These are phyloP conservation scores for Parazoanthus atlanticus DNA, from an alignment of 92 coral and sea anemone species.

Conservation along the genomic window DNA sequence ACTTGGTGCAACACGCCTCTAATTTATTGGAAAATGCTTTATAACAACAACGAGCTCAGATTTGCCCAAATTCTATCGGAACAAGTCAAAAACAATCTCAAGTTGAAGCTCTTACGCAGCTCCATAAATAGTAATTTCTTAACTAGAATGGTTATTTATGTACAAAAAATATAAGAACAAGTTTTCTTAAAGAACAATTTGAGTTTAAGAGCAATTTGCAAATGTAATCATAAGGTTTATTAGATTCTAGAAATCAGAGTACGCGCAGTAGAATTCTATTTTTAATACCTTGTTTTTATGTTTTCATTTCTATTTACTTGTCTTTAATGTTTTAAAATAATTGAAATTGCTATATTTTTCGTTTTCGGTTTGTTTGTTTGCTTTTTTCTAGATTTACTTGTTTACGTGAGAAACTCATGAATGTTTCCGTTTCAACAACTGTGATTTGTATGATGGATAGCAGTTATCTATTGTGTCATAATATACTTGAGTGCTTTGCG, in stretches of 20 bases:
- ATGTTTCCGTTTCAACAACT: no score
- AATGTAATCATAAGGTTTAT: not conserved
- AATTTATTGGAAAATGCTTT: no score
- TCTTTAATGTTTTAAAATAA: not conserved
- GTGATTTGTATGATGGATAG: no score
- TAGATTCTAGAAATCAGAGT: not conserved
- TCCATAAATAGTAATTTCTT: no score
- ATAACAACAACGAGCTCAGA: no score
- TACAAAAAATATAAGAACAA: not conserved
- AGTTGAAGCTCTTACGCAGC: no score
- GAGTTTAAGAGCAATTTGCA: not conserved
- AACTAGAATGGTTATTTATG: not conserved
- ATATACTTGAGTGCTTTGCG: no score
- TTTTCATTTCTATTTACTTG: not conserved
- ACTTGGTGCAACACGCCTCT: no score
- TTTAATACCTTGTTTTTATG: not conserved
- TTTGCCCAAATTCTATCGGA: no score
- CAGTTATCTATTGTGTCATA: no score
- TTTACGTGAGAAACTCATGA: not conserved
- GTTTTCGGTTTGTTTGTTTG: not conserved
- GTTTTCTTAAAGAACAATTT: not conserved
- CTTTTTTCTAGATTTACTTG: no score
- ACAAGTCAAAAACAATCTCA: no score
- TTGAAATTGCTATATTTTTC: not conserved
- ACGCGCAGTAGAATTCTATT: not conserved